Evolutionary conservation across 2,113 vertebrate genomes (phyloP).

Genomic region (Phalacrocorax pelagicus): DNA sequence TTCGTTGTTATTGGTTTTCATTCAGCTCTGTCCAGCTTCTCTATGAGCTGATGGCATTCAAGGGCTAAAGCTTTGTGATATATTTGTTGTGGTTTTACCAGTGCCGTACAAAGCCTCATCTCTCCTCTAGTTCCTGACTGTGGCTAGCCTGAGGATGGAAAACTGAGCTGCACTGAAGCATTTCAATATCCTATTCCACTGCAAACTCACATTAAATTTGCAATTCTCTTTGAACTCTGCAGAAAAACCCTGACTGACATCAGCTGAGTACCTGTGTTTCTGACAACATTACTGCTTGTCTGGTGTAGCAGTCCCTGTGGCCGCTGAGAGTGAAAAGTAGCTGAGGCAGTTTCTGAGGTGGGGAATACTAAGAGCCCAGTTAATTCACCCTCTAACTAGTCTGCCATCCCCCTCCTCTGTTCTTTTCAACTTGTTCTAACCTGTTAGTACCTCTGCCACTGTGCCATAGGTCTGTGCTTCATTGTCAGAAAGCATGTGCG

Average conservation of each 20-base stretch:
- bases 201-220: constrained; percentile 40
- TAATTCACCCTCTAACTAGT: neutral
- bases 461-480: neutral
- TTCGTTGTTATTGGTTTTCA: constrained; percentile 44
- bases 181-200: constrained; percentile 42
- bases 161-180: constrained; percentile 5
- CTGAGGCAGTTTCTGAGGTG: neutral
- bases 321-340: neutral
- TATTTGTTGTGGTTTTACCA: constrained; percentile 36
- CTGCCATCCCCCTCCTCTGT: neutral
- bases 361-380: neutral
- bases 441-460: neutral
- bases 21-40: constrained; percentile 7
- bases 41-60: constrained; percentile 17
- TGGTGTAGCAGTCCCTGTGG: neutral
- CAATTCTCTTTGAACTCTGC: constrained; percentile 55
- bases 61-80: constrained; percentile 10
- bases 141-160: constrained; percentile 2
- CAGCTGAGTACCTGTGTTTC: constrained; percentile 8
- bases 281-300: constrained; percentile 34
- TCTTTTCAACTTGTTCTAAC: neutral
- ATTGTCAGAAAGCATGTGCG: neutral
- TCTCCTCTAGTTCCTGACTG: neutral
- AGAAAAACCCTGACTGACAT: constrained; percentile 51
- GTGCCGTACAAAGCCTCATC: neutral